Percentiles rank a stretch among this genome's conserved stretches.
These are phyloP conservation scores for Didymodactylos carnosus DNA, from an alignment of 2,888 invertebrate genomes.

Conservation along the genomic window DNA sequence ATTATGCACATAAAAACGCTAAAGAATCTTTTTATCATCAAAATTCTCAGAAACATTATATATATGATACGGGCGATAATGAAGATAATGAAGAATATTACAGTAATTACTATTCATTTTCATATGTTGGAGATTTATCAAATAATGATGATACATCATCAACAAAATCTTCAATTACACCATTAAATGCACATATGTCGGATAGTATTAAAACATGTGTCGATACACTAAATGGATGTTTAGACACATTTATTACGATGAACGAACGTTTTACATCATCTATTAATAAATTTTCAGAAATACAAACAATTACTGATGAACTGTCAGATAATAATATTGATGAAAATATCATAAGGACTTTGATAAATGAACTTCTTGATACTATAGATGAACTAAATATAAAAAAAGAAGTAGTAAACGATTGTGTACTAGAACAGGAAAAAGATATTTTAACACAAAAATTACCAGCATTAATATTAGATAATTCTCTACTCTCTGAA, in stretches of 20 bases:
- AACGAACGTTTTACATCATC: no score
- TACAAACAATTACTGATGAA: not conserved
- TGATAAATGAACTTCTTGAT: not conserved
- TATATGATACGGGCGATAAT: not conserved
- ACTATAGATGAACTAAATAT: not conserved
- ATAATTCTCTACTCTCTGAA: not conserved
- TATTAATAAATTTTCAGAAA: not conserved
- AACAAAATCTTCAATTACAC: not conserved
- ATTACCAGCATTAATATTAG: no score
- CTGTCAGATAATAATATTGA: not conserved
- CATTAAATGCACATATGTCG: not conserved
- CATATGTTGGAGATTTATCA: not conserved
- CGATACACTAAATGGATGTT: not conserved
- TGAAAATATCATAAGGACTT: no score
- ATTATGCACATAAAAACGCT: no score
- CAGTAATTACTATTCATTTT: not conserved
- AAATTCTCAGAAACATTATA: not conserved
- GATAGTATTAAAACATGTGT: not conserved
- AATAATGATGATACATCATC: not conserved
- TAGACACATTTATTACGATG: not conserved
- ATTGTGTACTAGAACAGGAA: not conserved
- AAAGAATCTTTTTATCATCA: not conserved
- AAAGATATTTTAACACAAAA: no score
- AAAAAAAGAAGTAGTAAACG: not conserved
- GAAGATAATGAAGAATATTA: not conserved